Percentiles rank a stretch among this genome's conserved stretches.
Conservation (phyloP, 2,888 invertebrate species). For the Empis livida region DNA sequence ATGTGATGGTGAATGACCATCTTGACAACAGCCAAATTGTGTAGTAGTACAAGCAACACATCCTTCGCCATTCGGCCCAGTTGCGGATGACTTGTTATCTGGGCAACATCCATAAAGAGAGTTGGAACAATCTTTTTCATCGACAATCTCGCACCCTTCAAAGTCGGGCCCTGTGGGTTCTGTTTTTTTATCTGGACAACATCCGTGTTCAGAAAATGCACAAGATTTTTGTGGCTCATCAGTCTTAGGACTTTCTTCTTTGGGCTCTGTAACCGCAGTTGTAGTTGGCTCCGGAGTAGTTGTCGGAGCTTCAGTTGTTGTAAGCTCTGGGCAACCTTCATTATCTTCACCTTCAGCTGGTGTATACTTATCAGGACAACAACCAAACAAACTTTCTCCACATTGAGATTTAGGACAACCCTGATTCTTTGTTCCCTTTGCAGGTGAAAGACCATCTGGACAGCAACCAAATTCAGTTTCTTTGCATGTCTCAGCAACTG, state of each 20-base stretch:
- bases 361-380: slow-evolving; percentile 68
- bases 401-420: slow-evolving; percentile 69
- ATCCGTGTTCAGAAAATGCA: slow-evolving; percentile 40
- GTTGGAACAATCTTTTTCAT: slow-evolving; percentile 37
- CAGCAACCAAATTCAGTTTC: slow-evolving; percentile 72
- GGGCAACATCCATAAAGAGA: slow-evolving; percentile 63
- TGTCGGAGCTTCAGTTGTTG: slow-evolving; percentile 36
- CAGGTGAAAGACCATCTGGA: slow-evolving; percentile 66
- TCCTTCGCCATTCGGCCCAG: slow-evolving; percentile 57
- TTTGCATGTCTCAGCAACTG: slow-evolving; percentile 56
- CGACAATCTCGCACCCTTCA: slow-evolving; percentile 20
- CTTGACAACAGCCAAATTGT: slow-evolving; percentile 77
- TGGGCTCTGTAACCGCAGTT: slow-evolving; percentile 9
- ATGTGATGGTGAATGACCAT: slow-evolving; percentile 70
- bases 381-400: slow-evolving; percentile 69
- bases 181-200: slow-evolving; percentile 56
- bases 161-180: slow-evolving; percentile 46
- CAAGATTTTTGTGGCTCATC: slow-evolving; percentile 28
- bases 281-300: slow-evolving; percentile 18
- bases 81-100: slow-evolving; percentile 51
- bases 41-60: slow-evolving; percentile 60
- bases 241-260: slow-evolving; percentile 21
- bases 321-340: slow-evolving; percentile 63
- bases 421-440: slow-evolving; percentile 50
- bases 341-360: slow-evolving; percentile 62